phyloP scores from a whole-genome alignment of 2,113 vertebrate genomes.

The Neoarius graeffei region DNA sequence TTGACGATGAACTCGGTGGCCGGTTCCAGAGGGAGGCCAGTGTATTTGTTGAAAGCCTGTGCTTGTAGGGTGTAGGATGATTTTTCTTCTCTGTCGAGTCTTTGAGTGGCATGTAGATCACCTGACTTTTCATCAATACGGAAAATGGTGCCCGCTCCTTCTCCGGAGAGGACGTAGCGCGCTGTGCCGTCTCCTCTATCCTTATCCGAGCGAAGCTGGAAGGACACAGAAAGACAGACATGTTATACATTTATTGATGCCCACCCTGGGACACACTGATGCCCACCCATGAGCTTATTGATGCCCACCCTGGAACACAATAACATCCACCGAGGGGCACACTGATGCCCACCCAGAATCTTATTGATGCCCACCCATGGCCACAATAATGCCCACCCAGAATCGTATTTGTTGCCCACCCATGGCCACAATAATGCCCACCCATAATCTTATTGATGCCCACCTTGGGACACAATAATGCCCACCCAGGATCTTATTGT shows the following conservation, averaged over 20 bases:
- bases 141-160: slow-evolving; percentile 88
- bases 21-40: slow-evolving; percentile 83
- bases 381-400: neutral
- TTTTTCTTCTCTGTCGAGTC: slow-evolving; percentile 86
- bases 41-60: slow-evolving; percentile 82
- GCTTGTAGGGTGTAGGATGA: slow-evolving; percentile 82
- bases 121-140: slow-evolving; percentile 89
- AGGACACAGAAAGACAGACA: slow-evolving; percentile 55
- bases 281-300: neutral
- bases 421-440: neutral
- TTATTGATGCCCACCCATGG: neutral
- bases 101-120: slow-evolving; percentile 85
- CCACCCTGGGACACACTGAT: too few relatives aligned
- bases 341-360: neutral
- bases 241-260: neutral
- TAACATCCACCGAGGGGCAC: neutral
- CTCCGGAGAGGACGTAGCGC: slow-evolving; percentile 88
- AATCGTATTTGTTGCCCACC: neutral
- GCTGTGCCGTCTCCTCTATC: slow-evolving; percentile 85
- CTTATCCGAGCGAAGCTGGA: slow-evolving; percentile 87
- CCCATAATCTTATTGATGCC: neutral
- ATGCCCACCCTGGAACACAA: neutral
- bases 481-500: neutral
- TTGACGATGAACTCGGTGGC: slow-evolving; percentile 89
- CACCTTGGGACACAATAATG: neutral